Percentiles rank a stretch among this genome's conserved stretches.
phyloP scores from a whole-genome alignment of 2,113 vertebrate genomes.

The Eublepharis macularius region DNA sequence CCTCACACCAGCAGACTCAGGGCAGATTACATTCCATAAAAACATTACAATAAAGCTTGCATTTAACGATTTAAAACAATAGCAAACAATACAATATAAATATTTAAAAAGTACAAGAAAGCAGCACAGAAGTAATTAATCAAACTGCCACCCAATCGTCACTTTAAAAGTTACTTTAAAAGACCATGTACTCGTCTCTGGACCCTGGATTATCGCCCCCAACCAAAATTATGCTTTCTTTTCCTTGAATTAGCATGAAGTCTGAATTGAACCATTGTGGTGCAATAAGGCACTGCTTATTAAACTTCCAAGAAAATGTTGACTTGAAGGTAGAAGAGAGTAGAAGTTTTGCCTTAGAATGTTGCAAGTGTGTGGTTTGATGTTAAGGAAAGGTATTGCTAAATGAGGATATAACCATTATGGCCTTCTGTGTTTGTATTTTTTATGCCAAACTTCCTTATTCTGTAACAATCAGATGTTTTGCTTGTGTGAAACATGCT shows the following conservation, averaged over 20 bases:
- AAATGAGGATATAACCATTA: background rate
- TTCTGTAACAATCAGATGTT: constrained; percentile 3
- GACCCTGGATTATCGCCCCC: background rate
- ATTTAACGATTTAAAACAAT: too few species aligned
- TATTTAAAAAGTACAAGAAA: too few species aligned
- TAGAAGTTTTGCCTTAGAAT: background rate
- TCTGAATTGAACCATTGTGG: background rate
- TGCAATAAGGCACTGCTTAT: background rate
- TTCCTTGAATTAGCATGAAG: background rate
- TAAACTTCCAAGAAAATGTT: background rate
- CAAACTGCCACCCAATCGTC: too few species aligned
- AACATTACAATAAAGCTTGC: too few species aligned
- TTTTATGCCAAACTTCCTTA: background rate
- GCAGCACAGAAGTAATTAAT: too few species aligned
- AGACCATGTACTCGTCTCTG: too few species aligned
- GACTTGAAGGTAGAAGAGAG: background rate
- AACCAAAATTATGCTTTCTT: background rate
- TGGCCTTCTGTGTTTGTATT: background rate
- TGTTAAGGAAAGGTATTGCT: background rate
- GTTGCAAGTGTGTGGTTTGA: background rate
- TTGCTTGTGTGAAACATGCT: background rate
- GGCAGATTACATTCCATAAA: too few species aligned
- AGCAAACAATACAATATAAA: background rate
- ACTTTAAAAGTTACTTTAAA: too few species aligned
- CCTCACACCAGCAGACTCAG: too few species aligned